These are phyloP conservation scores for Emydoidea blandingii DNA, from an alignment of 2,797 vertebrate species.

Conservation along the genomic window DNA sequence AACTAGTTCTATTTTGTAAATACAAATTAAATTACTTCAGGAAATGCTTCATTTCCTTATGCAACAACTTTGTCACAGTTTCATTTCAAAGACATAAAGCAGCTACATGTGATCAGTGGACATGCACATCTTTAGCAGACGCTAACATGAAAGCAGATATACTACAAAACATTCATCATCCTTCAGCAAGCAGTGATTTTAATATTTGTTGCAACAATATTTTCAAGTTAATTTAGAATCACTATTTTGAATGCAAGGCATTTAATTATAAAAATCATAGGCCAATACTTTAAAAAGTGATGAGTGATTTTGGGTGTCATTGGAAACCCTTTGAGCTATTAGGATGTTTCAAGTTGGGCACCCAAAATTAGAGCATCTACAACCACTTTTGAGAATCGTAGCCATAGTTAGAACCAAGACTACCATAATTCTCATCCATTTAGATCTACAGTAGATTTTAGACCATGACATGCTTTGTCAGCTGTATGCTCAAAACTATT, in stretches of 20 bases:
- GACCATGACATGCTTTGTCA: neutral
- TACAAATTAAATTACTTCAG: neutral
- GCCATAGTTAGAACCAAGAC: neutral
- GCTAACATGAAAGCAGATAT: neutral
- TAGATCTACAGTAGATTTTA: neutral
- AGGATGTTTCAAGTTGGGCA: neutral
- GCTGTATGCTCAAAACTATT: neutral
- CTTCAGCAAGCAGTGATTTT: neutral
- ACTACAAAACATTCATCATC: neutral
- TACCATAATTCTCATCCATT: neutral
- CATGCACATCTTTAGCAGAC: fast-evolving
- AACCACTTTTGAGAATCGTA: neutral
- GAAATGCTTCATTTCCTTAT: neutral
- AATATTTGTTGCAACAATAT: neutral
- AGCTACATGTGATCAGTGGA: neutral
- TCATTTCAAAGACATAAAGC: neutral
- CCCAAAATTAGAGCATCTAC: neutral
- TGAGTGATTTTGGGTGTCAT: neutral
- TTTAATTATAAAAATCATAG: neutral
- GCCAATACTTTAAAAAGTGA: neutral
- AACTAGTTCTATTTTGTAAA: neutral
- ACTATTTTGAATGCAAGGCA: neutral
- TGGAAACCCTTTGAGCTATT: neutral
- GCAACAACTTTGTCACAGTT: neutral
- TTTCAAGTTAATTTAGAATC: neutral